Evolutionary conservation across 2,797 vertebrate species (phyloP), one percentile per base, ranked within the genome.

Genomic region (Pseudotriccus pelzelni): DNA sequence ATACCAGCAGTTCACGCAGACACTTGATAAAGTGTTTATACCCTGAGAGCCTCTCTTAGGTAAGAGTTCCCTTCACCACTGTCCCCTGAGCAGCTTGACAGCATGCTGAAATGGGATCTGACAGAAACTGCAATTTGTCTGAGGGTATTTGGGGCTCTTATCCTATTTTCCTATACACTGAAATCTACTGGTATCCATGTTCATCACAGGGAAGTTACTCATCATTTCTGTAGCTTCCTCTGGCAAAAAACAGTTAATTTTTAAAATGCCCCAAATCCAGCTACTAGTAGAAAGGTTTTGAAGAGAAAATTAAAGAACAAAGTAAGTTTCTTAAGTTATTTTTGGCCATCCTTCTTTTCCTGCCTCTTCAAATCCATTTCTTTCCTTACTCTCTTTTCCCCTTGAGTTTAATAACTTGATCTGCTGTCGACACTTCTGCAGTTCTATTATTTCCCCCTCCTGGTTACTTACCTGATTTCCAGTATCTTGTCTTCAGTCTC

Each of bases 391-490:
- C 75, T 84, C 10, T 67, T 84, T 89, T 70, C 55, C 63, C 75
- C 74, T 94, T 41, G 21, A 59, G 34, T 23, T 13, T 72, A 50
- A 90, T 68, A 93, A 83, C 67, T 70, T 76, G 34, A 83, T 80
- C 69, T 91, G 77, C 64, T 44, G 14, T 79, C 7, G 0, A 43
- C 47, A 34, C 47, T 78, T 75, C 82, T 79, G 55, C 36, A 86
- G 22, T 81, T 82, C 46, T 87, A 23, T 52, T 87, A 63, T 94
- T 94, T 91, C 58, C 50, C 83, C 84, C 73, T 95, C 80, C 52
- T 81, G 24, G 70, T 89, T 73, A 82, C 97, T 97, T 96, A 98
- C 98, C 97, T 93, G 89, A 78, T 93, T 87, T 90, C 58, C 23
- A 36, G 79, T 81, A 50, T 91, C 89, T 91, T 37, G 50, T 64